Evolutionary conservation across 2,113 vertebrate species (phyloP), one percentile per base, ranked within the genome.

Genomic region (Festucalex cinctus): DNA sequence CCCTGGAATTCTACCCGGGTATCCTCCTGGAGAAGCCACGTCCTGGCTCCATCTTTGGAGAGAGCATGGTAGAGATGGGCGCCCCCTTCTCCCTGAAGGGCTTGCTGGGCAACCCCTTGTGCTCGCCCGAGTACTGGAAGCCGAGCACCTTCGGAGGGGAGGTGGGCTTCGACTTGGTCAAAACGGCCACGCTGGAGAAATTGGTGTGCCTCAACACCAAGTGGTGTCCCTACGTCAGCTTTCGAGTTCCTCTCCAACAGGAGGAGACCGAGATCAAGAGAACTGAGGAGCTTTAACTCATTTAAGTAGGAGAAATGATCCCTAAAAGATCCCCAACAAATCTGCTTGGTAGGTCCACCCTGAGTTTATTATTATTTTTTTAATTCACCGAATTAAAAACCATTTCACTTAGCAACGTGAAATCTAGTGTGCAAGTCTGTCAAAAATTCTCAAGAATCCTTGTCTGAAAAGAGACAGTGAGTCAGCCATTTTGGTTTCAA

Each of bases 31-130:
- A 99, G 88, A 94, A 89, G 79, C 93, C 93, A 0, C 91, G 92
- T 2, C 76, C 90, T 0, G 88, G 88, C 0, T 70, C 91, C 12
- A 94, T 98, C 74, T 99, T 99, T 83, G 97, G 97, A 43, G 92
- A 98, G 73, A 99, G 97, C 83, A 98, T 99, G 93, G 93, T 98
- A 67, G 96, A 99, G 87, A 97, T 98, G 0, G 97, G 97, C 3
- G 93, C 97, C 26, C 97, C 97, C 0, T 99, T 98, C 82, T 99
- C 97, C 60, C 90, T 99, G 32, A 99, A 98, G 86, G 97, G 97
- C 17, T 95, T 99, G 9, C 32, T 99, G 63, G 97, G 96, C 61
- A 99, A 98, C 66, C 95, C 96, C n/a, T 93, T 99, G 81, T 99
- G 97, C 78, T 98, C 97, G 49, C 96, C 97, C 0, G 91, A 94